phyloP scores from a whole-genome alignment of 2,888 invertebrate species.

The Eristalis intricaria region DNA sequence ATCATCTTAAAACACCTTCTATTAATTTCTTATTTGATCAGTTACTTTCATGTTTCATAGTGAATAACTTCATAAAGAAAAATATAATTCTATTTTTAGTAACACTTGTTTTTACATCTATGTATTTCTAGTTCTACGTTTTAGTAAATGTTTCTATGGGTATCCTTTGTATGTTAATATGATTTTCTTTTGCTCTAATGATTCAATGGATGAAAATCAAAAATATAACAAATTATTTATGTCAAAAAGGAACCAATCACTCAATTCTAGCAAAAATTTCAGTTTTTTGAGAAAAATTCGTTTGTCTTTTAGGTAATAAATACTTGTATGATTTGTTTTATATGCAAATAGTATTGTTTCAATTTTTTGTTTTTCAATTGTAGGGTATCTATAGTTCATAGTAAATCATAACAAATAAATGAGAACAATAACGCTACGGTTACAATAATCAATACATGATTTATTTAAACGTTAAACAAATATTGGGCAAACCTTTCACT shows the following conservation, averaged over 20 bases:
- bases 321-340: conserved; percentile 23
- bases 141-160: conserved; percentile 50
- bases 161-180: conserved; percentile 25
- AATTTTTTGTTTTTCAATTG: conserved; percentile 19
- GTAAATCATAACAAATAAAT: conserved; percentile 43
- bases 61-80: conserved; percentile 56
- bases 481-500: conserved; percentile 61
- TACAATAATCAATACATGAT: conserved; percentile 40
- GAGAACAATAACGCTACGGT: conserved; percentile 50
- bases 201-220: conserved; percentile 23
- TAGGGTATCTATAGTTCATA: conserved; percentile 24
- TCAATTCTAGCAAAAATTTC: conserved; percentile 53
- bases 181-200: conserved; percentile 12
- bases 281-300: conserved; percentile 2
- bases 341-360: background rate
- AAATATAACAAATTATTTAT: conserved; percentile 16
- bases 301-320: conserved; percentile 33
- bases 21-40: conserved; percentile 11
- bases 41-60: conserved; percentile 23
- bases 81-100: conserved; percentile 63
- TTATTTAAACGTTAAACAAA: conserved; percentile 42
- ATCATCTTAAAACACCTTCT: background rate
- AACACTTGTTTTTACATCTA: conserved; percentile 55
- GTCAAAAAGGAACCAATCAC: conserved; percentile 47
- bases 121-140: conserved; percentile 55